These are phyloP conservation scores for Nomada goodeniana DNA, from an alignment of 2,888 invertebrate species.

Conservation along the genomic window DNA sequence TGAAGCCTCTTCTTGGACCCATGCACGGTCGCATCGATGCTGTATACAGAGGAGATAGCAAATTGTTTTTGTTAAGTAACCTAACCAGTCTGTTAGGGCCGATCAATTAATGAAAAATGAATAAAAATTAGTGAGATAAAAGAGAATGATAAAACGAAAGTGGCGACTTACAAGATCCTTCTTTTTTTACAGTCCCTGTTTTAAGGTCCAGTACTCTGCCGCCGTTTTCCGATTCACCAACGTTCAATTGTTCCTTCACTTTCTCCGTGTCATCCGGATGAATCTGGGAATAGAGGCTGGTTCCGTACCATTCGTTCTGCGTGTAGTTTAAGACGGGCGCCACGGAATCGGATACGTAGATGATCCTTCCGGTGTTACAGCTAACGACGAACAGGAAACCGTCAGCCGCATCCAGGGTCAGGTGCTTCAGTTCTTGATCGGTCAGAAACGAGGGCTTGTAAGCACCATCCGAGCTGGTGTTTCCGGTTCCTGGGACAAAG, in stretches of 20 bases:
- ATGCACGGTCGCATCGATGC: constrained; percentile 98
- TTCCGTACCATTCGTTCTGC: constrained; percentile 99
- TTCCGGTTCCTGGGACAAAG: constrained; percentile 92
- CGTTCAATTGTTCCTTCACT: constrained; percentile 98
- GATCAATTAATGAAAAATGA: too few species aligned
- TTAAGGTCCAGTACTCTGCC: constrained; percentile 98
- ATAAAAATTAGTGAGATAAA: too few species aligned
- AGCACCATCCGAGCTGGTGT: constrained; percentile 97
- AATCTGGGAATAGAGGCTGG: constrained; percentile 97
- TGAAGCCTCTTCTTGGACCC: constrained; percentile 99
- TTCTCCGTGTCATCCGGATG: constrained; percentile 99
- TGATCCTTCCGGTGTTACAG: constrained; percentile 98
- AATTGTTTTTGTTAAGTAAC: too few species aligned
- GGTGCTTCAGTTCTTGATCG: constrained; percentile 99
- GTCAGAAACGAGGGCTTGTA: constrained; percentile 99
- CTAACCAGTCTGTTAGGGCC: too few species aligned
- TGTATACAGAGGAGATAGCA: constrained; percentile 78
- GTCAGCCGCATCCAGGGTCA: constrained; percentile 99
- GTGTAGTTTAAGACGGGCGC: constrained; percentile 98
- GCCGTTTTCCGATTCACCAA: constrained; percentile 97
- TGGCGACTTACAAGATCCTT: constrained; percentile 94
- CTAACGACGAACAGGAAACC: constrained; percentile 98
- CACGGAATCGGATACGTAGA: constrained; percentile 99
- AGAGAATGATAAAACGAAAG: not conserved
- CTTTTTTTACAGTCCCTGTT: constrained; percentile 99